These are phyloP conservation scores for Pangasius macronema DNA, from an alignment of 2,797 vertebrate genomes.

Conservation along the genomic window DNA sequence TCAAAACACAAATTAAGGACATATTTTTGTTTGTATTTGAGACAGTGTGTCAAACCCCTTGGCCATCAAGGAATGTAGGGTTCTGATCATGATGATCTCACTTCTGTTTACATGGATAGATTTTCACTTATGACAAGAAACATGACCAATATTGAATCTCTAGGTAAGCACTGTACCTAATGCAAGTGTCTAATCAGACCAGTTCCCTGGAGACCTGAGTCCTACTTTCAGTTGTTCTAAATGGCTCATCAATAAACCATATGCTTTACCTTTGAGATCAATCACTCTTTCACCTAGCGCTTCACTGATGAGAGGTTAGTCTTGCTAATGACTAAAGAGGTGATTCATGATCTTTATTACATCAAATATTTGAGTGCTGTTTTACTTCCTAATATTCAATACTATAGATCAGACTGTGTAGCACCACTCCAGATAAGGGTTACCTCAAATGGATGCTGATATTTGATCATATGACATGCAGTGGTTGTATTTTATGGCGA, in stretches of 20 bases:
- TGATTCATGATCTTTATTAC: constrained; percentile 57
- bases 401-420: constrained; percentile 37
- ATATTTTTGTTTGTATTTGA: not conserved
- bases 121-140: constrained; percentile 16
- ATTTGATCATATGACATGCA: constrained; percentile 43
- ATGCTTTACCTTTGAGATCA: constrained; percentile 68
- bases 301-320: constrained; percentile 47
- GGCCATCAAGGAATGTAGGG: not conserved
- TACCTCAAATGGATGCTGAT: constrained; percentile 45
- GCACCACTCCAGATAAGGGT: constrained; percentile 26
- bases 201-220: constrained; percentile 31
- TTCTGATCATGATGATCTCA: not conserved
- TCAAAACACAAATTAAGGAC: not conserved
- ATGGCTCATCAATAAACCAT: constrained; percentile 65
- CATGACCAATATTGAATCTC: constrained; percentile 3
- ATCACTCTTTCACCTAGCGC: constrained; percentile 61
- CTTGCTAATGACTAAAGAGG: constrained; percentile 52
- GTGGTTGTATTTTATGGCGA: constrained; percentile 41
- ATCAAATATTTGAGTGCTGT: constrained; percentile 38
- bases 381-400: constrained; percentile 42
- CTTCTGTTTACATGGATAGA: not conserved
- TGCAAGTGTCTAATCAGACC: constrained; percentile 26
- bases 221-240: constrained; percentile 57
- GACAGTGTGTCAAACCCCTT: not conserved
- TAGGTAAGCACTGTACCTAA: constrained; percentile 17